These are phyloP conservation scores for Bhutanitis thaidina DNA, from an alignment of 2,888 invertebrate species.

Conservation along the genomic window DNA sequence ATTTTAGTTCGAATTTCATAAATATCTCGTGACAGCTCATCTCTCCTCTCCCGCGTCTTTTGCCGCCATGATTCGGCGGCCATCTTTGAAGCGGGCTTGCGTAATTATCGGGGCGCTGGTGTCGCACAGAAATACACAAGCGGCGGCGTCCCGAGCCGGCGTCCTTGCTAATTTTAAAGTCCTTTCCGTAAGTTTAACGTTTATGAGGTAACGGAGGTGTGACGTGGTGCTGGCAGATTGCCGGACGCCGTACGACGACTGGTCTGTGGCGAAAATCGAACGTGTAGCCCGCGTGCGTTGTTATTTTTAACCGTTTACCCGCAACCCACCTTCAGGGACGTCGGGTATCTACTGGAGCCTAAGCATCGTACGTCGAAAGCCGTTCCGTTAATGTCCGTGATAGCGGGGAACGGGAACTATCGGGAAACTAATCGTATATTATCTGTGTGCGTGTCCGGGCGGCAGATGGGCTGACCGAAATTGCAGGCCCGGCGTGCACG, in stretches of 20 bases:
- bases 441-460: conserved; percentile 47
- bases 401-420: conserved; percentile 25
- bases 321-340: conserved; percentile 64
- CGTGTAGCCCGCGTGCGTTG: conserved; percentile 45
- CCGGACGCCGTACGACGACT: conserved; percentile 65
- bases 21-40: conserved; percentile 78
- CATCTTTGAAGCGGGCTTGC: conserved; percentile 61
- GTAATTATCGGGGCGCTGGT: conserved; percentile 58
- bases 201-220: conserved; percentile 72
- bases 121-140: conserved; percentile 42
- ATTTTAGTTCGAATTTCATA: conserved; percentile 79
- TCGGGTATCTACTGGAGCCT: conserved; percentile 32
- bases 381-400: neutral
- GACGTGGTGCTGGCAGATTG: conserved; percentile 74
- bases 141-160: conserved; percentile 46
- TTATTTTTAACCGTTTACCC: conserved; percentile 55
- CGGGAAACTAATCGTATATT: conserved; percentile 76
- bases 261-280: conserved; percentile 56
- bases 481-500: conserved; percentile 54
- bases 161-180: conserved; percentile 78
- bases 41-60: conserved; percentile 72
- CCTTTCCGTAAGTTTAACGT: conserved; percentile 73
- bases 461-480: conserved; percentile 75
- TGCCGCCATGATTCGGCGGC: conserved; percentile 56
- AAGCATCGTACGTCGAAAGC: neutral